These are phyloP conservation scores for Drosophila vallismaia DNA, from an alignment of 2,888 invertebrate genomes.

Conservation along the genomic window DNA sequence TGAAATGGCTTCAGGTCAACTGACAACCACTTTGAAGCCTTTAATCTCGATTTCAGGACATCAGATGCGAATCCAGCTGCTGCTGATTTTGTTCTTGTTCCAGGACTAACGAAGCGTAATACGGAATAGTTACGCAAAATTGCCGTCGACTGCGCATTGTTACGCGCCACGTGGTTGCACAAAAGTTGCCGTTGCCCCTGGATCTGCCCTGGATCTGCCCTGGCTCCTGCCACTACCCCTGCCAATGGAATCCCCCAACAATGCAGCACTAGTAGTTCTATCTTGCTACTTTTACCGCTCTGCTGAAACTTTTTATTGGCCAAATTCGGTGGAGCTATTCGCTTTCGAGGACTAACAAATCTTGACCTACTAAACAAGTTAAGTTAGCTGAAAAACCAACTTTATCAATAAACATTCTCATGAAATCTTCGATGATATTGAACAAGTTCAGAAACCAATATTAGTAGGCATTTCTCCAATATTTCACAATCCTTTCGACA, in stretches of 20 bases:
- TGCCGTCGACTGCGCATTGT: constrained; percentile 75
- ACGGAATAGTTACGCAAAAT: constrained; percentile 74
- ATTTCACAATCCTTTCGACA: neutral
- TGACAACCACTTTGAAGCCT: constrained; percentile 59
- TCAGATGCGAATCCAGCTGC: constrained; percentile 1
- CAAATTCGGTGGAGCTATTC: constrained; percentile 48
- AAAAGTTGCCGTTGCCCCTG: constrained; percentile 42
- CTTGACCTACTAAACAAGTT: constrained; percentile 65
- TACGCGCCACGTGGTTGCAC: constrained; percentile 72
- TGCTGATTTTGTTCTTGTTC: constrained; percentile 1
- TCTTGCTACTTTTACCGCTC: constrained; percentile 16
- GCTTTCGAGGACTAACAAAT: constrained; percentile 37
- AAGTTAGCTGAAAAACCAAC: constrained; percentile 50
- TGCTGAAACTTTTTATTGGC: constrained; percentile 71
- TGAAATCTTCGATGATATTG: neutral
- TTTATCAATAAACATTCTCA: constrained; percentile 63
- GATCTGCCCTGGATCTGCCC: too few relatives aligned
- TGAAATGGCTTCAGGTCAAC: constrained; percentile 58
- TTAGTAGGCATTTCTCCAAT: neutral
- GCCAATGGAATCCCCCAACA: constrained; percentile 21
- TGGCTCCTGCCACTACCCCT: neutral
- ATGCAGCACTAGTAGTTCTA: constrained; percentile 25
- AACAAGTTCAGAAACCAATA: neutral
- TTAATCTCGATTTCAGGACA: constrained; percentile 3
- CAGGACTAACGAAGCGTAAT: constrained; percentile 71